Conservation (phyloP, 1,140 invertebrate genomes). For the Eupeodes corollae region DNA sequence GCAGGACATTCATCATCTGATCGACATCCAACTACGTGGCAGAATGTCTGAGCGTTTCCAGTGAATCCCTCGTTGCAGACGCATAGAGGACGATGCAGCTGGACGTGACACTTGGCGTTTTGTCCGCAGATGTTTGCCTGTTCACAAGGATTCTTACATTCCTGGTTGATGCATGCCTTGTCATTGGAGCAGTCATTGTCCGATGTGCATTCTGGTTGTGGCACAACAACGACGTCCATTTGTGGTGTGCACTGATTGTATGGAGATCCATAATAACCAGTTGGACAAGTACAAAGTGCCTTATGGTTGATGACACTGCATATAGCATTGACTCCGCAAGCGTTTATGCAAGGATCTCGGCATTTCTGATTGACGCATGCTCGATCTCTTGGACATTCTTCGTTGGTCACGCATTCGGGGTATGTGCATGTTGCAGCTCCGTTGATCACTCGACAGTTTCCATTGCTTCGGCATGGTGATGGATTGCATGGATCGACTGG, state of each 20-base stretch:
- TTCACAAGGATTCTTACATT: slow-evolving; percentile 67
- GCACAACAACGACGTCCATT: slow-evolving; percentile 37
- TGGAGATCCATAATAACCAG: slow-evolving; percentile 67
- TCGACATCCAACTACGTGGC: slow-evolving; percentile 59
- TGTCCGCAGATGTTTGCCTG: slow-evolving; percentile 56
- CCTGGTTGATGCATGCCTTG: slow-evolving; percentile 68
- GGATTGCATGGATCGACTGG: slow-evolving; percentile 62
- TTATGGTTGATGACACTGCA: slow-evolving; percentile 73
- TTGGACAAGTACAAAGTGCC: slow-evolving; percentile 67
- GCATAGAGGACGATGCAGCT: slow-evolving; percentile 71
- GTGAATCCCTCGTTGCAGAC: slow-evolving; percentile 69
- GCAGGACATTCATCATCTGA: slow-evolving; percentile 72
- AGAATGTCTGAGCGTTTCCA: slow-evolving; percentile 61
- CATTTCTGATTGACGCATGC: slow-evolving; percentile 74
- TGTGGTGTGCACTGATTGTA: slow-evolving; percentile 55
- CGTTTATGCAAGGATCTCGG: slow-evolving; percentile 64
- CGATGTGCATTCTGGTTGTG: slow-evolving; percentile 62
- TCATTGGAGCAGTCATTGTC: slow-evolving; percentile 75
- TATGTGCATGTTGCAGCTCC: slow-evolving; percentile 62
- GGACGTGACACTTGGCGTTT: slow-evolving; percentile 71
- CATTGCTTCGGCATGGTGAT: slow-evolving; percentile 67
- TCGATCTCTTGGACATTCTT: slow-evolving; percentile 67
- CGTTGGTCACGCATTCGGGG: slow-evolving; percentile 74
- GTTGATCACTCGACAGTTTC: slow-evolving; percentile 61
- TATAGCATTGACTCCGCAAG: slow-evolving; percentile 75